Evolutionary conservation across 2,797 vertebrate genomes (phyloP), one percentile per base, ranked within the genome.

Genomic region (Phyllotis vaccarum): DNA sequence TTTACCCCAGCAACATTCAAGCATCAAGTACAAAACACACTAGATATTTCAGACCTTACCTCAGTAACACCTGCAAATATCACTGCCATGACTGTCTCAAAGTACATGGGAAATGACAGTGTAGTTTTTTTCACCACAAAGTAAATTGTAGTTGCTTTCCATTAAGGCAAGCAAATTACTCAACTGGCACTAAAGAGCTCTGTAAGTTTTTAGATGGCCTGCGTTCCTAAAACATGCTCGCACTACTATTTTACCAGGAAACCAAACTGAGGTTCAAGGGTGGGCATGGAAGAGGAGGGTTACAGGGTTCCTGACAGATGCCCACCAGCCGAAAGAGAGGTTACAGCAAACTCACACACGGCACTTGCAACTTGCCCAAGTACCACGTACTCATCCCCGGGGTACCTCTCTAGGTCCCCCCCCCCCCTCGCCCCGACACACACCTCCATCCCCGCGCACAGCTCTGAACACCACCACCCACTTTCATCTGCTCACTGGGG

Each of bases 331-430:
- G 66, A 34, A 21, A 34, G 46, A 29, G 31, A 78, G 62, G 46
- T 49, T 74, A 95, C 97, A 97, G 95, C 96, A 62, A 89, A 70
- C 81, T 94, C 89, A 40, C 86, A 49, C 79, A 3, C 13, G 27
- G 82, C 54, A 86, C 92, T 9, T 34, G 91, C 86, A 37, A 43
- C 34, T 10, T 24, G 90, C 27, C 43, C 81, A 9, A 87, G 2
- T 5, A 40, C 60, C 74, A 79, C 56, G n/a, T 92, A 5, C 85
- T 72, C 43, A 46, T 78, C 96, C 2, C 80, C 46, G 6, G 40
- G 27, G 46, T 70, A 37, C 93, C 14, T 89, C 13, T 10, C n/a
- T n/a, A n/a, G n/a, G n/a, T n/a, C 46, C 46, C 46, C 46, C 5
- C 9, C 46, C 9, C 46, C 46, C 5, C 46, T 49, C 46, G n/a